A percentile compares a stretch with the other conserved stretches of the same genome.
phyloP scores from a whole-genome alignment of 2,797 vertebrate genomes.

The Oophaga sylvatica region DNA sequence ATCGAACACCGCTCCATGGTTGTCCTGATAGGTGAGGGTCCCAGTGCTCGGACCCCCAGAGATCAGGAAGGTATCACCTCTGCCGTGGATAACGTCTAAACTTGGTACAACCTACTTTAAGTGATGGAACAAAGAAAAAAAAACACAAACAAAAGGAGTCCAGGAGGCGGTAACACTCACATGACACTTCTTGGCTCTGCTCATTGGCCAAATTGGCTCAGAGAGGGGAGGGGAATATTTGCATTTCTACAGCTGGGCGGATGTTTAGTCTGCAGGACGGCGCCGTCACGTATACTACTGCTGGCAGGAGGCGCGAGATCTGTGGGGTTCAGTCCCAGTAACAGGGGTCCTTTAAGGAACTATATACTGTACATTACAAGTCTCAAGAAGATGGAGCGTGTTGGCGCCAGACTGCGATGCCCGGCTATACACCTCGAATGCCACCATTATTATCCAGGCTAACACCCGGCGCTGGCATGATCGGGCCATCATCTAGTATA shows the following conservation, averaged over 20 bases:
- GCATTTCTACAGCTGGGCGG: not conserved
- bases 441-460: conserved; percentile 63
- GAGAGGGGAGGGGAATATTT: not conserved
- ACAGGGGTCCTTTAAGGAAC: not conserved
- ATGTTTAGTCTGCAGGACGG: not conserved
- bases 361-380: conserved; percentile 3
- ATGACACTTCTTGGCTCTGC: not conserved
- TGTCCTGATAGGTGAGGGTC: too few relatives aligned
- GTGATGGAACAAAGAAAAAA: too few relatives aligned
- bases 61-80: too few relatives aligned
- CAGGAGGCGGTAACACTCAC: not conserved
- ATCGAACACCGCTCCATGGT: too few relatives aligned
- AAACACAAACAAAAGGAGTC: not conserved
- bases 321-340: not conserved
- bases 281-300: too few relatives aligned
- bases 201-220: not conserved
- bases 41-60: too few relatives aligned
- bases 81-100: too few relatives aligned
- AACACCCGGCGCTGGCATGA: conserved; percentile 64
- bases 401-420: not conserved
- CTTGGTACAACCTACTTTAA: too few relatives aligned
- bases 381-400: not conserved
- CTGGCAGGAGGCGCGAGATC: not conserved
- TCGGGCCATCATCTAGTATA: conserved; percentile 69
- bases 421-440: conserved; percentile 59